A percentile compares a stretch with the other conserved stretches of the same genome.
phyloP scores from a whole-genome alignment of 2,113 vertebrate species.

The Colaptes auratus region DNA sequence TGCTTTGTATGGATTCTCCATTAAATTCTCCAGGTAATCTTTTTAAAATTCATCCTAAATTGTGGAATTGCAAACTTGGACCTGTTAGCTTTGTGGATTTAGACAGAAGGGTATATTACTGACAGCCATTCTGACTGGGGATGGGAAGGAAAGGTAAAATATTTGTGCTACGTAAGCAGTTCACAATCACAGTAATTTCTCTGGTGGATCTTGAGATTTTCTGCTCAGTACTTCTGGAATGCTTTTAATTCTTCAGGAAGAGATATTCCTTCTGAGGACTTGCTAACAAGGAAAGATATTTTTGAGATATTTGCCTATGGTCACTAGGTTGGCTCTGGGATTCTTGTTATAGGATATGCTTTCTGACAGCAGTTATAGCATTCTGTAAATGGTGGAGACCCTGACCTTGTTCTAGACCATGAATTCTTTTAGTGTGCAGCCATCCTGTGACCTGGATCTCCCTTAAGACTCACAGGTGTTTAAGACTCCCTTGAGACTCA shows the following conservation, averaged over 20 bases:
- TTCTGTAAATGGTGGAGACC: neutral
- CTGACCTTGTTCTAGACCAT: neutral
- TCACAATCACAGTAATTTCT: neutral
- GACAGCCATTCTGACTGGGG: neutral
- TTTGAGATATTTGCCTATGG: neutral
- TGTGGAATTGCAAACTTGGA: neutral
- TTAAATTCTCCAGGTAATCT: neutral
- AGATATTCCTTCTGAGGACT: neutral
- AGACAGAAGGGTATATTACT: neutral
- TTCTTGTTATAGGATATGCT: neutral
- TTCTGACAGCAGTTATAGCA: neutral
- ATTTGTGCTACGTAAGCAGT: neutral
- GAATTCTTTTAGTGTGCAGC: neutral
- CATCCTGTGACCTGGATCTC: neutral
- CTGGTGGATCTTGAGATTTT: neutral
- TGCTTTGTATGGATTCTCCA: neutral
- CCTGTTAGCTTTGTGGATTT: neutral
- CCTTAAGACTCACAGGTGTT: neutral
- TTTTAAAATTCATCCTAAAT: neutral
- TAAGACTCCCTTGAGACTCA: neutral
- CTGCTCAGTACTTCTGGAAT: neutral
- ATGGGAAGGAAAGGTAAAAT: neutral
- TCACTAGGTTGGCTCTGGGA: neutral
- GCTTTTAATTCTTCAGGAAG: accelerated
- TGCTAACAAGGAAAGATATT: neutral